These are phyloP conservation scores for Galagoides demidoff DNA, from an alignment of 2,797 vertebrate genomes.

Conservation along the genomic window DNA sequence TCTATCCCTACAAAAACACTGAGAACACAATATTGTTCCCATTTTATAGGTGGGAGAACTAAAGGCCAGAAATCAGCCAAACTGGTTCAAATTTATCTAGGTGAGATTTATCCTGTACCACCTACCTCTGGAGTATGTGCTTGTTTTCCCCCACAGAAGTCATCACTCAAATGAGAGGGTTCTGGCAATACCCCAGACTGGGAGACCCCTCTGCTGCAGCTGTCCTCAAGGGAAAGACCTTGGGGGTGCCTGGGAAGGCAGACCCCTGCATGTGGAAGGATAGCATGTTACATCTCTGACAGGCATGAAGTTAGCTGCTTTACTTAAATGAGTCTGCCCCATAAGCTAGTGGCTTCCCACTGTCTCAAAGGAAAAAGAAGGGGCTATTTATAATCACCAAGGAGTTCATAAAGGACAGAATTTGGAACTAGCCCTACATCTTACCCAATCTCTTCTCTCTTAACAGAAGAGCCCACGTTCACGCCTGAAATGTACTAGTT, in stretches of 20 bases:
- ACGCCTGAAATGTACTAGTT: neutral
- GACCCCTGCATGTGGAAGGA: neutral
- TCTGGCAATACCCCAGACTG: neutral
- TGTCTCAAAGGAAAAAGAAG: neutral
- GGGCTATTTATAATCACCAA: neutral
- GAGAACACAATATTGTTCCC: neutral
- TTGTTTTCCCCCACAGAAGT: neutral
- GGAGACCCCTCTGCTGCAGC: neutral
- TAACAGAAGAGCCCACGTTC: neutral
- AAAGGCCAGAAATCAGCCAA: neutral
- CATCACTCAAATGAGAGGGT: neutral
- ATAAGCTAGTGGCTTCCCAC: neutral
- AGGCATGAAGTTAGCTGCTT: neutral
- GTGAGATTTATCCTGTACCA: neutral
- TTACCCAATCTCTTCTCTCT: neutral
- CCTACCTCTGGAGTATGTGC: neutral
- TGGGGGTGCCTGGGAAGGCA: neutral
- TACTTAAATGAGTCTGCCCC: neutral
- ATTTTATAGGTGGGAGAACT: neutral
- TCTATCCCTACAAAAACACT: neutral
- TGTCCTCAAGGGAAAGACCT: neutral
- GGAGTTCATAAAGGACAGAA: neutral
- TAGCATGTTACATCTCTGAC: neutral
- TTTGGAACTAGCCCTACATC: neutral
- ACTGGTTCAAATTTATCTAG: neutral